Evolutionary conservation across 2,888 invertebrate genomes (phyloP).

Genomic region (Tortrix viridana): DNA sequence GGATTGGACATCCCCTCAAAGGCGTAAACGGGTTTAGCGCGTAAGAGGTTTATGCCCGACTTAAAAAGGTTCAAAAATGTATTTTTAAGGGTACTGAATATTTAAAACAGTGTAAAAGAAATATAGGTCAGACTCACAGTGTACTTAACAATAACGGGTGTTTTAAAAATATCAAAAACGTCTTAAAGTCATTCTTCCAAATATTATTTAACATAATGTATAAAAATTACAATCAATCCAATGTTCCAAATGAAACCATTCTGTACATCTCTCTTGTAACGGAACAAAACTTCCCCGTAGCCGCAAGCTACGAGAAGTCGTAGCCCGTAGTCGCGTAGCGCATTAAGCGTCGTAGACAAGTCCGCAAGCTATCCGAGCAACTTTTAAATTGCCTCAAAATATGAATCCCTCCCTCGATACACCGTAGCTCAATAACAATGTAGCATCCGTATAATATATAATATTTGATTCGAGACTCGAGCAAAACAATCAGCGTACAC

Average conservation of each 20-base stretch:
- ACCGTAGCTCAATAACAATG: constrained; percentile 54
- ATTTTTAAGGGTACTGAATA: constrained; percentile 20
- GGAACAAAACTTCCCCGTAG: constrained; percentile 8
- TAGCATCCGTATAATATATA: constrained; percentile 53
- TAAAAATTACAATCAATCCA: not conserved
- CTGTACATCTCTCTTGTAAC: constrained; percentile 11
- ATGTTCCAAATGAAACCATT: constrained; percentile 10
- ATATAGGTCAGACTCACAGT: constrained; percentile 6
- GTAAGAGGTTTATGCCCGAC: constrained; percentile 22
- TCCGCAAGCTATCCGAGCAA: constrained; percentile 47
- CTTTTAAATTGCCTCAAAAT: constrained; percentile 63
- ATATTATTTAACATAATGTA: too few species aligned
- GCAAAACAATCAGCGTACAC: constrained; percentile 49
- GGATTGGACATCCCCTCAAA: constrained; percentile 23
- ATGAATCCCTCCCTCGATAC: constrained; percentile 42
- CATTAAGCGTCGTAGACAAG: constrained; percentile 45
- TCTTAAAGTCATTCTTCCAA: too few species aligned
- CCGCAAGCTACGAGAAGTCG: constrained; percentile 41
- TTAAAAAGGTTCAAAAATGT: constrained; percentile 25
- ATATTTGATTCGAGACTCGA: constrained; percentile 55
- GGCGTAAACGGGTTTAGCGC: constrained; percentile 13
- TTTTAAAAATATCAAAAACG: too few species aligned
- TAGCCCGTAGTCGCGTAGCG: constrained; percentile 50
- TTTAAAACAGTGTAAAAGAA: constrained; percentile 8
- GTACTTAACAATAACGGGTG: too few species aligned